Conservation (phyloP, 1,140 invertebrate species). For the Globodera rostochiensis region DNA sequence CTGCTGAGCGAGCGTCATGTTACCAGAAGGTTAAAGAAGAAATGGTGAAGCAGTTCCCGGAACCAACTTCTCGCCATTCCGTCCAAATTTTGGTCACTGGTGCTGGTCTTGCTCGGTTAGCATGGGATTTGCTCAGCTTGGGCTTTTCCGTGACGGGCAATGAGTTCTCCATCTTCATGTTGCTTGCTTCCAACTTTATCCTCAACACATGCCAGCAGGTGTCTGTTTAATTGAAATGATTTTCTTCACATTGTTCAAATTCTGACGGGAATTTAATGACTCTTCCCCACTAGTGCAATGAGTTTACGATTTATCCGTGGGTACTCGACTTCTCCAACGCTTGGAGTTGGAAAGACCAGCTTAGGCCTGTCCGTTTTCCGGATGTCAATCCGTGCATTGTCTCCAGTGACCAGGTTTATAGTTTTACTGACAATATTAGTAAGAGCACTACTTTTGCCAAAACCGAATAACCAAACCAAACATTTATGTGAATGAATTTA, state of each 20-base stretch:
- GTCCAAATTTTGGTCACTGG: slow-evolving; percentile 83
- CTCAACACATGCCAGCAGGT: slow-evolving; percentile 50
- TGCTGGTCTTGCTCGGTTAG: slow-evolving; percentile 86
- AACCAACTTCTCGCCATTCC: slow-evolving; percentile 16
- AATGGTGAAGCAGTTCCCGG: slow-evolving; percentile 74
- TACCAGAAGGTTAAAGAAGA: slow-evolving; percentile 86
- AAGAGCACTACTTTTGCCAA: slow-evolving; percentile 8
- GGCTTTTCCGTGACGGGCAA: slow-evolving; percentile 93
- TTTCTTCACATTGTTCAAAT: not conserved
- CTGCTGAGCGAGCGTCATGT: slow-evolving; percentile 78
- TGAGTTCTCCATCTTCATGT: slow-evolving; percentile 95
- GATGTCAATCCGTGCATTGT: slow-evolving; percentile 77
- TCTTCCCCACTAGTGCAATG: slow-evolving; percentile 67
- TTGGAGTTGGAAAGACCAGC: slow-evolving; percentile 79
- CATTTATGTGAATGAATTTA: slow-evolving; percentile 40
- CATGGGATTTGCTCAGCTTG: slow-evolving; percentile 84
- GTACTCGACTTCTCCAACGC: slow-evolving; percentile 90
- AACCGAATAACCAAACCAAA: slow-evolving; percentile 14
- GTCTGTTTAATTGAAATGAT: not conserved
- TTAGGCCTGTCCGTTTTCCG: slow-evolving; percentile 75
- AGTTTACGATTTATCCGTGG: slow-evolving; percentile 83
- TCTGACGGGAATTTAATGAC: slow-evolving; percentile 48
- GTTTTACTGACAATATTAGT: not conserved
- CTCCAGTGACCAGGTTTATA: not conserved
- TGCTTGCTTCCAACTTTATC: slow-evolving; percentile 74